Base-by-base conservation (phyloP, 2,113 vertebrate genomes). In the Anarhynchus alexandrinus region DNA sequence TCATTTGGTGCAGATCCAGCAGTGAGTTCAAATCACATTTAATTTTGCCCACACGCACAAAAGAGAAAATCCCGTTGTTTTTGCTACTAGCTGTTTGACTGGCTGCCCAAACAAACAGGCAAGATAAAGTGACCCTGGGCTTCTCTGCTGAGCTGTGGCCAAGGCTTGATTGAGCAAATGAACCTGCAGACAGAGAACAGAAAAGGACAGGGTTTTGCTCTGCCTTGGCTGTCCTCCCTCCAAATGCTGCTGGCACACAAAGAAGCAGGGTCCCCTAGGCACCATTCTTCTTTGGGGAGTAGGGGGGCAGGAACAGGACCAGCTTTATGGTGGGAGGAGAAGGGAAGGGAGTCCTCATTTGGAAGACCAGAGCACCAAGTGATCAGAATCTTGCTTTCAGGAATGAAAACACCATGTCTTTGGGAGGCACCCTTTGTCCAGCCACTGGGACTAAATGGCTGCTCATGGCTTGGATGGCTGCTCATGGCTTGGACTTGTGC, bases 41-140 rank as follows among this genome's bases (percentile, higher is more conserved):
- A 94, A 94, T 96, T 96, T 96, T 92, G 59, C 65, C 92, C 2
- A 0, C 91, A 78, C 0, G 0, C 62, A 65, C 70, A 69, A 62
- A 91, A 87, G 74, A 88, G 84, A 92, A 93, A 89, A 92, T 93
- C 62, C 84, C 12, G 9, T 93, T 82, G 71, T 90, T 95, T 93
- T 91, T 92, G 77, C 92, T 83, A 12, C 66, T 80, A 67, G 59
- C 87, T 95, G 74, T 66, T 91, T 95, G 96, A 94, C 58, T 85
- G 87, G 77, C 91, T 88, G 89, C 89, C 94, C 91, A 94, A 94
- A 92, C 70, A 92, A 96, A 87, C 77, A 87, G 73, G 82, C 54
- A 88, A 91, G 87, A 96, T 96, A 88, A 94, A 94, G 78, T 72
- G 85, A 95, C 87, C 88, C 91, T 83, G 71, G 85, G 73, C 77